Evolutionary conservation across 2,113 vertebrate genomes (phyloP).

Genomic region (Trogon melanurus): DNA sequence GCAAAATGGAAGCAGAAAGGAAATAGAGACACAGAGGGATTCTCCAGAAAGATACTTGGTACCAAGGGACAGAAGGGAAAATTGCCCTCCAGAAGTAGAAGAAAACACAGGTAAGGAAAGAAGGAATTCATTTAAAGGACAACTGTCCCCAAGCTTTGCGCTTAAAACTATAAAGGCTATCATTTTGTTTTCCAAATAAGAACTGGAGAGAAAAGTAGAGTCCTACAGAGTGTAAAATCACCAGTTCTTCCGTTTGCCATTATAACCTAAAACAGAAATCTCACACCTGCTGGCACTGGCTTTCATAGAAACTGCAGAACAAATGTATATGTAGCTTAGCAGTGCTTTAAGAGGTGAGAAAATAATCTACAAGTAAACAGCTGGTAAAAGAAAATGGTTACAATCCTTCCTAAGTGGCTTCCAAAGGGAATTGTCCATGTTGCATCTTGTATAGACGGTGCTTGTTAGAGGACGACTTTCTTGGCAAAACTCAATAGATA

Average conservation of each 20-base stretch:
- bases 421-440: background rate
- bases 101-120: background rate
- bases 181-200: background rate
- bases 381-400: slow-evolving; percentile 4
- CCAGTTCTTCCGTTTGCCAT: background rate
- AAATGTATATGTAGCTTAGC: background rate
- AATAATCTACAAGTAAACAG: slow-evolving; percentile 9
- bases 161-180: background rate
- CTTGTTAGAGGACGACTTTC: background rate
- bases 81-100: background rate
- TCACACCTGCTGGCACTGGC: background rate
- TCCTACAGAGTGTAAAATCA: background rate
- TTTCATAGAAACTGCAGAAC: background rate
- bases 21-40: background rate
- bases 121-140: background rate
- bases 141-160: background rate
- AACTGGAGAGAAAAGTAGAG: background rate
- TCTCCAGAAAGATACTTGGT: background rate
- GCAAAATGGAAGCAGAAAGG: background rate
- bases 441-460: background rate
- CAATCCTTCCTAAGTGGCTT: background rate
- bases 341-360: background rate
- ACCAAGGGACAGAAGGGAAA: background rate
- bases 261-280: background rate
- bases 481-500: background rate